Percentiles rank a stretch among this genome's conserved stretches.
These are phyloP conservation scores for Troglohyphantes excavatus DNA, from an alignment of 2,888 invertebrate genomes.

Conservation along the genomic window DNA sequence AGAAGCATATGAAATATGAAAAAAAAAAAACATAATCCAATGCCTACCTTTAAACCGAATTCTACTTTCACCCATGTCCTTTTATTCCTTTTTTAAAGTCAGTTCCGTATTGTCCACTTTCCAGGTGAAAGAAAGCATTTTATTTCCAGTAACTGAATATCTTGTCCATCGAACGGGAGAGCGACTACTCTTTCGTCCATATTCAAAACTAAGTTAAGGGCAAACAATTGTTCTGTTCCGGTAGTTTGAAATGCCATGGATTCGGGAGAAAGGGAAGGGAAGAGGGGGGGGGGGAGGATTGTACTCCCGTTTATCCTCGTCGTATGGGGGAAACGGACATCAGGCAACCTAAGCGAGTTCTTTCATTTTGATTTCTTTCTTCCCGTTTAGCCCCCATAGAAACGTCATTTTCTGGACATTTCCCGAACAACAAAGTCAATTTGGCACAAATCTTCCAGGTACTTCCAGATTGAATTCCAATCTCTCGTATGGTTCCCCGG, in stretches of 20 bases:
- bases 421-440: conserved; percentile 74
- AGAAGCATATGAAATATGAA: no score
- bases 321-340: conserved; percentile 53
- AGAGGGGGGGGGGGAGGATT: conserved; percentile 31
- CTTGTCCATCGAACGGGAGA: not conserved
- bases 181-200: conserved; percentile 31
- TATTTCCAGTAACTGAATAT: conserved; percentile 36
- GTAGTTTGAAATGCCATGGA: conserved; percentile 26
- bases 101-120: conserved; percentile 34
- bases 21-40: no score
- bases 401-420: conserved; percentile 65
- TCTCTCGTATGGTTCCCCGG: not conserved
- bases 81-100: conserved; percentile 19
- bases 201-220: conserved; percentile 73
- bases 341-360: conserved; percentile 41
- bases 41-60: conserved; percentile 39
- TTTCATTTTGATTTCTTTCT: conserved; percentile 32
- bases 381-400: conserved; percentile 49
- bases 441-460: conserved; percentile 65
- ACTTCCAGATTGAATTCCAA: conserved; percentile 8
- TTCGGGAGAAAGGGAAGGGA: not conserved
- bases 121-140: conserved; percentile 34
- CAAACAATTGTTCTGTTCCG: conserved; percentile 70
- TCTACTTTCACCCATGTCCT: not conserved
- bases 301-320: conserved; percentile 50